A percentile compares a stretch with the other conserved stretches of the same genome.
Evolutionary conservation across 2,888 invertebrate species (phyloP).

Genomic region (Apoda limacodes): DNA sequence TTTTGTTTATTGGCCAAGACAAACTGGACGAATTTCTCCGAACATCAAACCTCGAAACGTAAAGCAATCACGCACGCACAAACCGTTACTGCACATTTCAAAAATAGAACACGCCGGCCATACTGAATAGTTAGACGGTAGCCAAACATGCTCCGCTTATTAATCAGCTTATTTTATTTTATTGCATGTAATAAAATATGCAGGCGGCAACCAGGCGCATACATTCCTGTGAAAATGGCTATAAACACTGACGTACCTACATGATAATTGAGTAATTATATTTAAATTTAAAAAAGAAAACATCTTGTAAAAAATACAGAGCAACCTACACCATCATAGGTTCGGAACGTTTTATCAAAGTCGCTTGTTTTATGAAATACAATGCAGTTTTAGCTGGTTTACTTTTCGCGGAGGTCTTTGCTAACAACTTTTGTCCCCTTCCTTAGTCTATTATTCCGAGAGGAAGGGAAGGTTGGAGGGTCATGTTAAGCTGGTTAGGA

Average conservation of each 20-base stretch:
- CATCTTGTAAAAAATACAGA: background rate
- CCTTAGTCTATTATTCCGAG: conserved; percentile 5
- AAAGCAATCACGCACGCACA: conserved; percentile 57
- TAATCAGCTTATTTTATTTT: conserved; percentile 63
- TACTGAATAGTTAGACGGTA: conserved; percentile 55
- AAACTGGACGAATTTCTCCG: conserved; percentile 59
- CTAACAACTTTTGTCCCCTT: conserved; percentile 6
- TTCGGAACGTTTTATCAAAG: conserved; percentile 48
- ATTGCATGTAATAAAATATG: conserved; percentile 57
- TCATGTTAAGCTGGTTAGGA: conserved; percentile 29
- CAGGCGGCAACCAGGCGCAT: conserved; percentile 35
- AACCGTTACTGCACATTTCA: conserved; percentile 68
- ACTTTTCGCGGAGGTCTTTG: conserved; percentile 23
- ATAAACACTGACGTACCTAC: conserved; percentile 18
- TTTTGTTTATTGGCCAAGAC: no score
- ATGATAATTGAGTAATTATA: no score
- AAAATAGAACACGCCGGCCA: conserved; percentile 66
- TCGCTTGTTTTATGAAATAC: conserved; percentile 42
- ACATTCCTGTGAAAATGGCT: conserved; percentile 33
- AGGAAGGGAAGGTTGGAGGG: conserved; percentile 18
- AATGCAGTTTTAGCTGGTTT: conserved; percentile 31
- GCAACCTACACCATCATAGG: no score
- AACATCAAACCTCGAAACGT: conserved; percentile 59
- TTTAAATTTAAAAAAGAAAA: background rate
- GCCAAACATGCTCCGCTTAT: conserved; percentile 55